Conservation (phyloP, 1,140 invertebrate genomes). For the Chironomus striatipennis region DNA sequence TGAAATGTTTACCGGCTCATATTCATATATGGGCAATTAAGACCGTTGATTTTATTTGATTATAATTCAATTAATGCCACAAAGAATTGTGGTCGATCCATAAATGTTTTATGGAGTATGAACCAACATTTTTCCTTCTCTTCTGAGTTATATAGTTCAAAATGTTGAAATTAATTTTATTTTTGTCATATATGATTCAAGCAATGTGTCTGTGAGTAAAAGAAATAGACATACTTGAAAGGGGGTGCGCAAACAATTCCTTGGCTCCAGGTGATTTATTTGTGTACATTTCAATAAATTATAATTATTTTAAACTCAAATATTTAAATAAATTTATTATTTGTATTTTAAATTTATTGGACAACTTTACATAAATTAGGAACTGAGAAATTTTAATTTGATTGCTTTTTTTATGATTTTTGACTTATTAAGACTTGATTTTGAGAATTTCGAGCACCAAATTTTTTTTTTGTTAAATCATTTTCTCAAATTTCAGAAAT, state of each 20-base stretch:
- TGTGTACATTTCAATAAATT: background rate
- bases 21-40: background rate
- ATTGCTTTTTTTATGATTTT: too few relatives aligned
- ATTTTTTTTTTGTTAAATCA: too few relatives aligned
- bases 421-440: too few relatives aligned
- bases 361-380: too few relatives aligned
- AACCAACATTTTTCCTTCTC: too few relatives aligned
- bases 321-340: too few relatives aligned
- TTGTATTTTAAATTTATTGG: too few relatives aligned
- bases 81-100: background rate
- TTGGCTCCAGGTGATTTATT: background rate
- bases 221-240: background rate
- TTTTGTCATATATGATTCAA: background rate
- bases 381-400: too few relatives aligned
- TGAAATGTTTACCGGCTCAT: background rate
- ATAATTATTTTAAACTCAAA: too few relatives aligned
- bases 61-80: conserved; percentile 23
- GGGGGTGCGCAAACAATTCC: background rate
- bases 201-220: background rate
- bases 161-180: background rate
- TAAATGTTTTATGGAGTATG: background rate
- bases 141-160: background rate
- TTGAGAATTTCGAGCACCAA: too few relatives aligned
- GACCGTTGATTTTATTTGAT: background rate
- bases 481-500: too few relatives aligned